Evolutionary conservation across 2,888 invertebrate species (phyloP).

Genomic region (Tinea semifulvella): DNA sequence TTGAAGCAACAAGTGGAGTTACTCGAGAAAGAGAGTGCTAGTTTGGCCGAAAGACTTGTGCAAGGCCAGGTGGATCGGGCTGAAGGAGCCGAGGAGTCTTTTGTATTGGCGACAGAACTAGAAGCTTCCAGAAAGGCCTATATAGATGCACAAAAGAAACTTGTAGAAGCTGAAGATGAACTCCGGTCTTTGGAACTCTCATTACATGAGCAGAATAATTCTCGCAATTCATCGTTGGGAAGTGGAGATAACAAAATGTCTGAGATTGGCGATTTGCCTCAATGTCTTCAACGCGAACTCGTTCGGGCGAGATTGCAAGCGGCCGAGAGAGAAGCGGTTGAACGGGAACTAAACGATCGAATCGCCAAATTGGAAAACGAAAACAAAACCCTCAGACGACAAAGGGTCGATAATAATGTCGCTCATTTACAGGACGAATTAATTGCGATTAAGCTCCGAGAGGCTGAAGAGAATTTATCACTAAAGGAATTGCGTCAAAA

Average conservation of each 20-base stretch:
- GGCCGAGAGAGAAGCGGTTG: conserved; percentile 89
- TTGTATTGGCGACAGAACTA: conserved; percentile 85
- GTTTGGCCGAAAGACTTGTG: conserved; percentile 91
- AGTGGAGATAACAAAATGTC: conserved; percentile 79
- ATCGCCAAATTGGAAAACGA: conserved; percentile 93
- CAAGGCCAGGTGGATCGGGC: conserved; percentile 94
- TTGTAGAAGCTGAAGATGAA: conserved; percentile 91
- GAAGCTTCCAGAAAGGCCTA: conserved; percentile 87
- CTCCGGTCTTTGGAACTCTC: conserved; percentile 84
- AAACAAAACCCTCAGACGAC: conserved; percentile 91
- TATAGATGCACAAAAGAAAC: conserved; percentile 86
- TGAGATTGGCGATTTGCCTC: conserved; percentile 78
- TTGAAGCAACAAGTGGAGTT: conserved; percentile 95
- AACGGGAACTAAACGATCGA: conserved; percentile 85
- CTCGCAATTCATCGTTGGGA: conserved; percentile 83
- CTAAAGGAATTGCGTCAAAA: conserved; percentile 94
- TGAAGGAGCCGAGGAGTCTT: conserved; percentile 92
- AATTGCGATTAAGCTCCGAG: conserved; percentile 95
- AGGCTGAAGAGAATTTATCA: conserved; percentile 96
- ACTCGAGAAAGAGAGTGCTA: conserved; percentile 93
- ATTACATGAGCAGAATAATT: conserved; percentile 73
- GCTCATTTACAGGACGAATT: conserved; percentile 96
- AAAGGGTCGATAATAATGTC: conserved; percentile 94
- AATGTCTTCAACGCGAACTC: conserved; percentile 92
- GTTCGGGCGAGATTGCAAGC: conserved; percentile 91